Conservation (phyloP, 2,797 vertebrate genomes). For the Pipistrellus nathusii region DNA sequence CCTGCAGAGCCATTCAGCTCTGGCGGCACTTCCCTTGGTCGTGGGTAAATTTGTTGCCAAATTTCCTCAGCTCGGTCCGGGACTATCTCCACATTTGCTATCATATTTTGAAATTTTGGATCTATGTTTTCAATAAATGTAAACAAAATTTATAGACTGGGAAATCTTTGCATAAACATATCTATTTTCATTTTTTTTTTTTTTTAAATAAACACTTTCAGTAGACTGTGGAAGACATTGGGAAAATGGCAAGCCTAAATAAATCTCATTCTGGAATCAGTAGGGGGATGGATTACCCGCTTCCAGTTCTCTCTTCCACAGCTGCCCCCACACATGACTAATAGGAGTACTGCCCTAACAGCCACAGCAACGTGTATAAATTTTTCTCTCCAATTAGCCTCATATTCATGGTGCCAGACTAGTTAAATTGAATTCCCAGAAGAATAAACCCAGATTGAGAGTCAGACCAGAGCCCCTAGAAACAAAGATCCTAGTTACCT, state of each 20-base stretch:
- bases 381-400: neutral
- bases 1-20: neutral
- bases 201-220: neutral
- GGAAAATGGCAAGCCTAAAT: neutral
- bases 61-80: neutral
- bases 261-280: neutral
- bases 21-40: neutral
- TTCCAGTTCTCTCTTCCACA: neutral
- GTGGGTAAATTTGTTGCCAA: neutral
- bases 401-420: neutral
- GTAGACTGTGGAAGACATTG: neutral
- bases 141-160: neutral
- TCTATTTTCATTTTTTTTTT: slow-evolving; percentile 41
- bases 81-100: neutral
- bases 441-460: neutral
- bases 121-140: neutral
- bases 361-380: no score
- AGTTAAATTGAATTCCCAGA: neutral
- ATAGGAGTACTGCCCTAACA: neutral
- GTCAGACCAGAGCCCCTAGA: neutral
- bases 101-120: neutral
- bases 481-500: neutral
- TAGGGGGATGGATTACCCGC: neutral
- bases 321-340: neutral
- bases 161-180: slow-evolving; percentile 20